These are phyloP conservation scores for Herpetotheres cachinnans DNA, from an alignment of 2,113 vertebrate genomes.

Conservation along the genomic window DNA sequence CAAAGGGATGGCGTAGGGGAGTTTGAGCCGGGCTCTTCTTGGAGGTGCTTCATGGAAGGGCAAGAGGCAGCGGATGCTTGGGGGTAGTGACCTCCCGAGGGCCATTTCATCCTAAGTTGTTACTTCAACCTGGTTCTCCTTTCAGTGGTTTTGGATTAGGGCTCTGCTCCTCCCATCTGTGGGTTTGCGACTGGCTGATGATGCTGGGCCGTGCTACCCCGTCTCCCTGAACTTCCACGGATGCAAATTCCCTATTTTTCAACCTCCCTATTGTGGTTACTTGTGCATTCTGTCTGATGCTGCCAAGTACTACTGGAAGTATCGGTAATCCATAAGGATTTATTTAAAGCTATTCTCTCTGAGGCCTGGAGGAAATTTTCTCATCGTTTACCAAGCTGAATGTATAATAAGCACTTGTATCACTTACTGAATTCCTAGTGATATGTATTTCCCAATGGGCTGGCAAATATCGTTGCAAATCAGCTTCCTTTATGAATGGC, in stretches of 20 bases:
- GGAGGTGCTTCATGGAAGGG: neutral
- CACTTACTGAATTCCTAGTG: neutral
- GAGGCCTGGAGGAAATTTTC: neutral
- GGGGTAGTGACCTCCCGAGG: neutral
- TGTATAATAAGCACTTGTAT: conserved; percentile 12
- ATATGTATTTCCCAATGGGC: neutral
- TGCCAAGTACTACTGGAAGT: neutral
- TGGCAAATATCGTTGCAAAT: neutral
- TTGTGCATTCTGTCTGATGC: neutral
- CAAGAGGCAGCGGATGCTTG: neutral
- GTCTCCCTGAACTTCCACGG: neutral
- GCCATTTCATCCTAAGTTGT: neutral
- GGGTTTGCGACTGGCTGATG: neutral
- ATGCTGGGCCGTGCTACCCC: neutral
- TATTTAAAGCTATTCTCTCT: conserved; percentile 10
- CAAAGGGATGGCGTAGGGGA: neutral
- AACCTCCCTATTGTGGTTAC: neutral
- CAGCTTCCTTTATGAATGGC: neutral
- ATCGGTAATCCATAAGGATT: neutral
- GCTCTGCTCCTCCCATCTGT: neutral
- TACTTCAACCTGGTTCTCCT: neutral
- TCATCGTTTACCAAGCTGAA: neutral
- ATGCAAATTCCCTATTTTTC: neutral
- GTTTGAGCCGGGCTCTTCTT: neutral
- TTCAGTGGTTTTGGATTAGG: neutral